Base-by-base conservation (phyloP, 2,113 vertebrate genomes). In the Sylvilagus bachmani region DNA sequence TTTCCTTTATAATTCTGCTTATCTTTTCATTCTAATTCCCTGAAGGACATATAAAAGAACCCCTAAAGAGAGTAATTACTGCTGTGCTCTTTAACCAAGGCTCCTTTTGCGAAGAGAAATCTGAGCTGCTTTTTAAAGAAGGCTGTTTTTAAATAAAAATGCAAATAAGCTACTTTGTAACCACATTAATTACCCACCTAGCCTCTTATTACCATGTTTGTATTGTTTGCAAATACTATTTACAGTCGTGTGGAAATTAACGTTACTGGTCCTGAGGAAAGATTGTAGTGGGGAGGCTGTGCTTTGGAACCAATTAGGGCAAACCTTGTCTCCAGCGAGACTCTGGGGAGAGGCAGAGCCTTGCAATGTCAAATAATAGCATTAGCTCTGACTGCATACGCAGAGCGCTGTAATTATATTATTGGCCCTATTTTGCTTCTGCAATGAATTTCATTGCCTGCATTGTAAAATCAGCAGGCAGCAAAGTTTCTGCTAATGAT, bases 1-100 rank as follows among this genome's bases (percentile, higher is more conserved):
- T 99, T 99, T 99, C 99, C 98, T 99, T 99, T 99, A 99, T 99
- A 99, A 99, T 99, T 99, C 98, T 99, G 99, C 99, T 99, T 99
- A 99, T 99, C 98, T 99, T 99, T 99, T 99, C 98, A 98, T 98
- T 99, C 98, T 97, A 97, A 98, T 98, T 98, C 99, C 98, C 99
- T 97, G 97, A 98, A 98, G 99, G 98, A 98, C 95, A 97, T 98
- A 98, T 99, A 99, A 99, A 99, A 98, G 99, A 99, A 98, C 99
- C 99, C 99, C 99, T 98, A 98, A 99, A 99, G 99, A 99, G 98
- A 98, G 97, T 98, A 98, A 98, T 99, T 99, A 98, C 98, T 98
- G 98, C 98, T 98, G 95, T 98, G 98, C 98, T 98, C 98, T 98
- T 98, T 99, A 99, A 98, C 98, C 99, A 99, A 99, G 98, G 99